Conservation (phyloP, 2,888 invertebrate genomes). For the Harpalus rufipes region DNA sequence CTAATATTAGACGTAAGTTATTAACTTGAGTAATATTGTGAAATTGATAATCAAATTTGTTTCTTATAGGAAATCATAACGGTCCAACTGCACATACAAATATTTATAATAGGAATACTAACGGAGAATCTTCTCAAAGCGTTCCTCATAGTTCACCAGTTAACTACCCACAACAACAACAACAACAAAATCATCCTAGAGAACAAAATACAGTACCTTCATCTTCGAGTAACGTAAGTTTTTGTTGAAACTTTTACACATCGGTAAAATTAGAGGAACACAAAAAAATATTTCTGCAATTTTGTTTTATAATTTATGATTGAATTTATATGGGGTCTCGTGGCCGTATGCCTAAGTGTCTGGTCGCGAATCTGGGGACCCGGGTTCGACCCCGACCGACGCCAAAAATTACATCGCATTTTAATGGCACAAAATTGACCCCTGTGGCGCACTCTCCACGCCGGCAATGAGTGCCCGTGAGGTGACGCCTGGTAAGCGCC, state of each 20-base stretch:
- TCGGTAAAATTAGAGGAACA: too few relatives aligned
- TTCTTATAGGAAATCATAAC: slow-evolving; percentile 14
- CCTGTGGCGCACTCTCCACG: too few relatives aligned
- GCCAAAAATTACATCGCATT: too few relatives aligned
- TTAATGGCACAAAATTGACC: too few relatives aligned
- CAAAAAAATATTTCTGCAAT: too few relatives aligned
- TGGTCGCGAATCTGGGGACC: too few relatives aligned
- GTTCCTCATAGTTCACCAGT: slow-evolving; percentile 30
- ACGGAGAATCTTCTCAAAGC: slow-evolving; percentile 28
- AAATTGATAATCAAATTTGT: not conserved
- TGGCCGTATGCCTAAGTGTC: too few relatives aligned
- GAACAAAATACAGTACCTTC: slow-evolving; percentile 72
- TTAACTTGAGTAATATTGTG: not conserved
- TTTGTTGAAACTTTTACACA: not conserved
- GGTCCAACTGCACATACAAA: slow-evolving; percentile 27
- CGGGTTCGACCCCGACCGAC: too few relatives aligned
- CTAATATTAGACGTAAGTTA: slow-evolving; percentile 49
- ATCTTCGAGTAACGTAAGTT: slow-evolving; percentile 77
- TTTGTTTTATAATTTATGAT: too few relatives aligned
- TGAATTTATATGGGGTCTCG: too few relatives aligned
- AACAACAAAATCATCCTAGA: slow-evolving; percentile 33
- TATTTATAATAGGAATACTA: slow-evolving; percentile 18
- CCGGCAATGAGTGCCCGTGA: too few relatives aligned
- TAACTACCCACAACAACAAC: slow-evolving; percentile 21
- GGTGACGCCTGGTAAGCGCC: too few relatives aligned